These are phyloP conservation scores for Atrichornis clamosus DNA, from an alignment of 2,113 vertebrate genomes.

Conservation along the genomic window DNA sequence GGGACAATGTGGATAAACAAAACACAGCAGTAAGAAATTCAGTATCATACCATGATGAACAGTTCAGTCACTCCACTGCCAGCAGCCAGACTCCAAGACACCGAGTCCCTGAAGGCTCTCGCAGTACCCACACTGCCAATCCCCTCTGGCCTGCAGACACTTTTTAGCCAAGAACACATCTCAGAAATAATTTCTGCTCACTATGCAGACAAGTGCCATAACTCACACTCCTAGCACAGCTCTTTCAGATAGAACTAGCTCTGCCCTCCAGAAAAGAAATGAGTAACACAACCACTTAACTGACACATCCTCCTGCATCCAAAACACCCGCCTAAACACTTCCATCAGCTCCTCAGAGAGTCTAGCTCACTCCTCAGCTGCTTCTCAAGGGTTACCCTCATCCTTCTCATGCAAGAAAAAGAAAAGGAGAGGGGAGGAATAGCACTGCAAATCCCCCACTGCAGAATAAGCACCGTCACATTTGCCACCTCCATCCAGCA, in stretches of 20 bases:
- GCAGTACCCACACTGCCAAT: rapidly evolving
- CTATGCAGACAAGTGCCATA: neutral
- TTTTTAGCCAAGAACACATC: neutral
- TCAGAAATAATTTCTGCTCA: neutral
- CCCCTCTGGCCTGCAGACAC: neutral
- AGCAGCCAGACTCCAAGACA: neutral
- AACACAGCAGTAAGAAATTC: neutral
- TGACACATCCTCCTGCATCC: neutral
- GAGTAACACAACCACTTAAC: neutral
- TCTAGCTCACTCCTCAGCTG: neutral
- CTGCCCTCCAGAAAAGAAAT: neutral
- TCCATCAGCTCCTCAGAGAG: neutral
- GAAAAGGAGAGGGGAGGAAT: neutral
- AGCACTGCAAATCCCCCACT: neutral
- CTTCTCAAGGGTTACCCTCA: neutral
- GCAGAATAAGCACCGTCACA: neutral
- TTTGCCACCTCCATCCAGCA: neutral
- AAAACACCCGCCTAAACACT: neutral
- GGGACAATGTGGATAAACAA: neutral
- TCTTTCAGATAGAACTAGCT: neutral
- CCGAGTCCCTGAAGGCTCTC: rapidly evolving
- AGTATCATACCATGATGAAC: neutral
- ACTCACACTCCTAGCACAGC: neutral
- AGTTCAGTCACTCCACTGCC: neutral
- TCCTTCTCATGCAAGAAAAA: neutral